Base-by-base conservation (phyloP, 2,888 invertebrate species). In the Chaitophorus viminalis region DNA sequence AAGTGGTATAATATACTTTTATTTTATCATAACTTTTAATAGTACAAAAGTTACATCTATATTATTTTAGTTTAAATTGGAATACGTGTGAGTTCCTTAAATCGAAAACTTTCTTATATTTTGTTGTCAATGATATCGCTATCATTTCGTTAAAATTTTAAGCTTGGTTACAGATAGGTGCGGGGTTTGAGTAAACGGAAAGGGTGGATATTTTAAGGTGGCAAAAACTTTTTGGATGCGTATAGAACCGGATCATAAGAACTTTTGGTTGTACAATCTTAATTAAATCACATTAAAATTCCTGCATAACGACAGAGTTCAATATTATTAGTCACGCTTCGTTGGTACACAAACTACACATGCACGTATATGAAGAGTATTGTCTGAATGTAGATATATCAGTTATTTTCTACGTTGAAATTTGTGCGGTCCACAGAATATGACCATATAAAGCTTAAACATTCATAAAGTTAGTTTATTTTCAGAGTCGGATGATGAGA, bases 261-360 rank as follows among this genome's bases (percentile, higher is more conserved):
- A 87, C 75, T 74, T 79, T 60, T 65, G 78, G 81, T 81, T 46
- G 65, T 65, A 33, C 74, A 87, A 87, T 87, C 87, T 87, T 87
- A 87, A 87, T 87, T 87, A 87, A 87, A 87, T 87, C 86, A 81
- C 81, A 81, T 81, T 87, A 79, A 81, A 81, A 87, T 87, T 25
- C 60, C 79, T 74, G 74, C 54, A 81, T 81, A 84, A 81, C 78
- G 79, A 81, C 78, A 65, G 87, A 87, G 87, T 87, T 87, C 87
- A 87, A 87, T 79, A 74, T 74, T 87, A 87, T 81, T 87, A 81
- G 79, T 81, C 74, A 87, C 74, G 87, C 79, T 60, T 65, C 74
- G 70, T 52, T 46, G 29, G 21, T 52, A 52, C 21, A n/a, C 31
- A 72, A 21, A 6, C 6, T 52, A 52, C 21, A n/a, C 31, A 72